Evolutionary conservation across 2,113 vertebrate species (phyloP).

Genomic region (Oryzias celebensis): DNA sequence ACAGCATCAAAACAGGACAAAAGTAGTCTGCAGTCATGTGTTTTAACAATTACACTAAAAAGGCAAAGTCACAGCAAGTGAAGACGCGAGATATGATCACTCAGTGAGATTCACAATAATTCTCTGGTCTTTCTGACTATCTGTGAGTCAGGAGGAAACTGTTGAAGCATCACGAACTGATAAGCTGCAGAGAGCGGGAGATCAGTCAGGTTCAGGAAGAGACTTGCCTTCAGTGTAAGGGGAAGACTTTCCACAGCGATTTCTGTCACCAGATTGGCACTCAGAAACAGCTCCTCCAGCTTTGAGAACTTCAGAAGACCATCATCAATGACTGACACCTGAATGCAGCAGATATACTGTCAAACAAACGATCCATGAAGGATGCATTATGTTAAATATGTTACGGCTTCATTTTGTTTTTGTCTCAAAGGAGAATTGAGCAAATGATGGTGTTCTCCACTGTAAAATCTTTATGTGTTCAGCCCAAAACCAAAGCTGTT

Average conservation of each 20-base stretch:
- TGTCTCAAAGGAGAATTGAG: no score
- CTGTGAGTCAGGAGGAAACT: background rate
- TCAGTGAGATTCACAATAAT: background rate
- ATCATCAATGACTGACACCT: constrained; percentile 81
- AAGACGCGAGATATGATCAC: background rate
- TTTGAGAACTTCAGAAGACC: constrained; percentile 79
- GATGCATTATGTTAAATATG: no score
- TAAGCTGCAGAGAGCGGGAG: background rate
- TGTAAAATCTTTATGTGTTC: no score
- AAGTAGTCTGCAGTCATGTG: background rate
- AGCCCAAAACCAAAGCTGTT: no score
- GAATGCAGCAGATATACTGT: constrained; percentile 3
- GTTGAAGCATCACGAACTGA: background rate
- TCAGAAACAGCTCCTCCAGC: constrained; percentile 84
- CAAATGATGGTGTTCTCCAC: no score
- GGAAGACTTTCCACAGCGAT: constrained; percentile 77
- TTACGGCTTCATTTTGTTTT: no score
- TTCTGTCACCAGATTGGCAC: constrained; percentile 79
- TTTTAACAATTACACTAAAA: background rate
- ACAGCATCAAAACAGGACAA: no score
- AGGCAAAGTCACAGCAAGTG: background rate
- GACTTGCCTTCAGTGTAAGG: constrained; percentile 77
- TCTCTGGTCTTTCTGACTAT: background rate
- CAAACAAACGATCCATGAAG: background rate
- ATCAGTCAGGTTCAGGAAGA: background rate